These are phyloP conservation scores for Schlechtendalia chinensis DNA, from an alignment of 1,140 invertebrate species.

Conservation along the genomic window DNA sequence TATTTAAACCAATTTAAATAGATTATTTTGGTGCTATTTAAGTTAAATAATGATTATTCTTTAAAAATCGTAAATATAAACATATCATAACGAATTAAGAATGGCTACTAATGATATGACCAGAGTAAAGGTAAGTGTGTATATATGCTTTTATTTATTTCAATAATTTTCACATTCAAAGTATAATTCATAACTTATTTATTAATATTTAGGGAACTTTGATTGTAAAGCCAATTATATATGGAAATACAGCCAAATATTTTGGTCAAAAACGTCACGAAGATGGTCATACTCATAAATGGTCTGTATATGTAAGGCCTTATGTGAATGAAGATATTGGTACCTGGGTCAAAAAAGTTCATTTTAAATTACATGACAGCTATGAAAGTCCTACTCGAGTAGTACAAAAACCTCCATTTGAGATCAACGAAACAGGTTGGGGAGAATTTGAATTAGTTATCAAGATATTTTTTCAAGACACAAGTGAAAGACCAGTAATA, in stretches of 20 bases:
- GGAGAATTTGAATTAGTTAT: constrained; percentile 99
- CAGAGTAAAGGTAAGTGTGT: constrained; percentile 25
- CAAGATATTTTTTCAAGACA: constrained; percentile 97
- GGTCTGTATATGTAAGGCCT: constrained; percentile 97
- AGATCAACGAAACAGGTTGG: constrained; percentile 98
- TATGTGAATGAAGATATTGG: constrained; percentile 94
- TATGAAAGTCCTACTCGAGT: constrained; percentile 93
- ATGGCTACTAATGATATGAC: constrained; percentile 34
- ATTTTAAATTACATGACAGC: constrained; percentile 97
- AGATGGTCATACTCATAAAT: constrained; percentile 98
- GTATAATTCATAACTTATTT: too few species aligned
- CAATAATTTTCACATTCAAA: background rate
- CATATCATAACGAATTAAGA: too few species aligned
- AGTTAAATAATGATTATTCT: background rate
- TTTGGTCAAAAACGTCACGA: constrained; percentile 98
- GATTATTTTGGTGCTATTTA: too few species aligned
- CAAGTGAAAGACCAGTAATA: constrained; percentile 88
- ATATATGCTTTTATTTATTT: background rate
- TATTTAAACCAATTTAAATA: too few species aligned
- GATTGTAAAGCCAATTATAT: constrained; percentile 94
- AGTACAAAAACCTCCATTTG: constrained; percentile 91
- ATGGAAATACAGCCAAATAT: constrained; percentile 92
- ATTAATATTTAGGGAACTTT: constrained; percentile 70
- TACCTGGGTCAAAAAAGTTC: constrained; percentile 91
- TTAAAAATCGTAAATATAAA: background rate